Conservation (phyloP, 1,140 invertebrate species). For the Achroia grisella region DNA sequence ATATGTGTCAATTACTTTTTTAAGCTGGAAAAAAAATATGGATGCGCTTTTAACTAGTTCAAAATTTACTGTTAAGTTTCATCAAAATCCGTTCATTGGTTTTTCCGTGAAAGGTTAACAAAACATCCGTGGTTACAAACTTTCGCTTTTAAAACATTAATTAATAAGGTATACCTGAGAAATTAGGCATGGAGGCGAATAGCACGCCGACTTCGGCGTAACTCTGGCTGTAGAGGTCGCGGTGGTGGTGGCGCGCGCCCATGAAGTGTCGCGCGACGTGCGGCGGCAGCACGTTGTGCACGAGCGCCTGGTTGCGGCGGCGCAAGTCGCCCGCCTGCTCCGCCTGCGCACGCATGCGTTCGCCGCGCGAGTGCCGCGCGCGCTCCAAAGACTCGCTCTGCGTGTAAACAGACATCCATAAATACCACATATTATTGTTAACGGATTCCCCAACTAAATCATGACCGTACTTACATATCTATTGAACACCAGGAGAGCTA, state of each 20-base stretch:
- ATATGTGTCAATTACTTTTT: too few relatives aligned
- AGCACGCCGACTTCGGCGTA: constrained; percentile 94
- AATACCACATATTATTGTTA: not conserved
- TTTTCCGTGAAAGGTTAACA: too few relatives aligned
- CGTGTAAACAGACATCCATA: constrained; percentile 8
- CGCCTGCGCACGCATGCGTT: constrained; percentile 80
- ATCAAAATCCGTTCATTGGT: too few relatives aligned
- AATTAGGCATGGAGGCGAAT: constrained; percentile 97
- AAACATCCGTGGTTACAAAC: too few relatives aligned
- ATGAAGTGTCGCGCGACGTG: constrained; percentile 95
- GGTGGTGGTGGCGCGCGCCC: constrained; percentile 85
- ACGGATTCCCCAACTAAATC: not conserved
- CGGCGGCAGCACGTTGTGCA: constrained; percentile 90
- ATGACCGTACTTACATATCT: constrained; percentile 58
- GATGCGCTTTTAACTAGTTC: too few relatives aligned
- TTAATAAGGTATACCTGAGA: too few relatives aligned
- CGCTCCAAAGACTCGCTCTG: constrained; percentile 52
- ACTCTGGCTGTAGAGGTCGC: constrained; percentile 94
- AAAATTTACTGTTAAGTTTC: too few relatives aligned
- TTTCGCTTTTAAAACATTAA: too few relatives aligned
- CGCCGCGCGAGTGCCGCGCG: constrained; percentile 54
- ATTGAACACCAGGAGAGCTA: constrained; percentile 52
- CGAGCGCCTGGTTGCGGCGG: constrained; percentile 90
- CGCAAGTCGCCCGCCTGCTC: constrained; percentile 90
- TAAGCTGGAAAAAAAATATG: too few relatives aligned